Evolutionary conservation across 2,888 invertebrate genomes (phyloP).

Genomic region (Ligdia adustata): DNA sequence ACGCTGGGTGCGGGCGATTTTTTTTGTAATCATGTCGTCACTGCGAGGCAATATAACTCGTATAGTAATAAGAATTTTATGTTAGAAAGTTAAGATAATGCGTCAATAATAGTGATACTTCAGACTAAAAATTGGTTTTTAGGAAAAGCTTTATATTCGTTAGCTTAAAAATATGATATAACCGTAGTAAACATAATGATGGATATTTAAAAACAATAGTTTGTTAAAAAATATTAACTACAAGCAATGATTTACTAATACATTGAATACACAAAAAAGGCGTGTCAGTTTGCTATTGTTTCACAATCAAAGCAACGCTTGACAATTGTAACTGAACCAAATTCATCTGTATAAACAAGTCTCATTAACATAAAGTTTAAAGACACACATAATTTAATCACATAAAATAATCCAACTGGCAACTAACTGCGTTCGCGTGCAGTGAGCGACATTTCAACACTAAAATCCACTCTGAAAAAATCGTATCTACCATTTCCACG

Average conservation of each 20-base stretch:
- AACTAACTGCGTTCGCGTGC: constrained; percentile 23
- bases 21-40: constrained; percentile 45
- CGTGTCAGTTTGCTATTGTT: constrained; percentile 28
- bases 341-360: constrained; percentile 2
- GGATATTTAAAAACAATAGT: too few relatives aligned
- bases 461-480: constrained; percentile 22
- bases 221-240: too few relatives aligned
- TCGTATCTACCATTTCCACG: constrained; percentile 25
- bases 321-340: not conserved
- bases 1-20: constrained; percentile 31
- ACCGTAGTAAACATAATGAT: too few relatives aligned
- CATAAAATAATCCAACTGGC: constrained; percentile 11
- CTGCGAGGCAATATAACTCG: too few relatives aligned
- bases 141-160: too few relatives aligned
- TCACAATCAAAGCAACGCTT: constrained; percentile 7
- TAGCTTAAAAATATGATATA: too few relatives aligned
- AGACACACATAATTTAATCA: not conserved
- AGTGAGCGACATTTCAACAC: constrained; percentile 25
- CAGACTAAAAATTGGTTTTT: too few relatives aligned
- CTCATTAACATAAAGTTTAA: too few relatives aligned
- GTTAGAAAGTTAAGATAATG: too few relatives aligned
- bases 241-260: too few relatives aligned
- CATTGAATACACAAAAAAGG: constrained; percentile 24
- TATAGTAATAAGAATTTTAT: too few relatives aligned
- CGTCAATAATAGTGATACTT: too few relatives aligned